These are phyloP conservation scores for Heteronetta atricapilla DNA, from an alignment of 2,113 vertebrate species.

Conservation along the genomic window DNA sequence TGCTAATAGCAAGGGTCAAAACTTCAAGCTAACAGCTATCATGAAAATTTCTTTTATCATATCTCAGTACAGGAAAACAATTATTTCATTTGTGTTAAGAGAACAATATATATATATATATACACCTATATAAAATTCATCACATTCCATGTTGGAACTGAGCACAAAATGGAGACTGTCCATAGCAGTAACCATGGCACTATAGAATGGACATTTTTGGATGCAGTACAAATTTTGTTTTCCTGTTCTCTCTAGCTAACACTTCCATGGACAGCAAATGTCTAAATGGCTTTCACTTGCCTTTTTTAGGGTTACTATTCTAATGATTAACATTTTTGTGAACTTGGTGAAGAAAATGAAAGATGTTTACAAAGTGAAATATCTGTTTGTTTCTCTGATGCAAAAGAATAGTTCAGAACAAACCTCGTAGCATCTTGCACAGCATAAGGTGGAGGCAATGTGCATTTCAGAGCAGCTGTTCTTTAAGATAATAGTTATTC, in stretches of 20 bases:
- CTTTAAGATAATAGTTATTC: too few species aligned
- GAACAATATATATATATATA: not conserved
- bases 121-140: not conserved
- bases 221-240: not conserved
- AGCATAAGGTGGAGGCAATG: too few species aligned
- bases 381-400: too few species aligned
- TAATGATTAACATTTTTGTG: too few species aligned
- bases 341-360: too few species aligned
- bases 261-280: not conserved
- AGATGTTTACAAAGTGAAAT: too few species aligned
- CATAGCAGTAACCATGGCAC: not conserved
- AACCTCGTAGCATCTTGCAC: too few species aligned
- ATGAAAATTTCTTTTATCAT: not conserved
- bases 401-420: too few species aligned
- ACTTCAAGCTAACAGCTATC: not conserved
- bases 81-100: not conserved
- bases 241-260: not conserved
- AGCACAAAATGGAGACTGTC: not conserved
- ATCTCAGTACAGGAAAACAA: not conserved
- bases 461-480: too few species aligned
- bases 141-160: not conserved
- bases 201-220: not conserved
- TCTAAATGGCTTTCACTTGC: not conserved
- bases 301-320: too few species aligned
- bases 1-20: not conserved